Base-by-base conservation (phyloP, 2,797 vertebrate species). In the Urosaurus nigricauda region DNA sequence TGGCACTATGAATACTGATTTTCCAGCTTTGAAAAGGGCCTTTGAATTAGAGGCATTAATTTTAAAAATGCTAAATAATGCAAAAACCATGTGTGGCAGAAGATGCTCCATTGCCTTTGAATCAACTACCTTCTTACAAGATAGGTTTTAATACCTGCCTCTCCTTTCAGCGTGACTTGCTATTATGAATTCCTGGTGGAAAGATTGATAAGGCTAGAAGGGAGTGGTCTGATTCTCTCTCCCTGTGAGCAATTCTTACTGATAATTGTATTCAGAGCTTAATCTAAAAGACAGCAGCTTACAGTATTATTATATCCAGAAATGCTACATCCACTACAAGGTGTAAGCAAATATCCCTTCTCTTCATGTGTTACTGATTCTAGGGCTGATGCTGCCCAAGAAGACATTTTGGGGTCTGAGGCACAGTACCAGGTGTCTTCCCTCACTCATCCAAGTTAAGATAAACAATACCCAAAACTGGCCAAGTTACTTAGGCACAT, bases 181-280 rank as follows among this genome's bases (percentile, higher is more conserved):
- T 91, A 17, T 4, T 0, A 2, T 29, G 0, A 71, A 32, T 26
- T 43, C 2, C 56, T 43, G 58, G n/a, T 80, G 21, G 13, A 0
- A 37, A 37, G 37, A 32, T 11, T 58, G 37, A 0, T 0, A 1
- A 1, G 0, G 17, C 0, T 1, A 85, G 2, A 21, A 13, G 47
- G 79, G 12, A 2, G 1, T 5, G 8, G 58, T 16, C 53, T 24
- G 2, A 21, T 83, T n/a, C 63, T 65, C 43, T 83, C 75, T 81
- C 71, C 19, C 73, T 86, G 71, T 32, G 53, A 43, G 82, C 24
- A 51, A 84, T 84, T 37, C 74, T 86, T 63, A 4, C 40, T 21
- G 16, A 78, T 65, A n/a, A 63, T 65, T 11, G 47, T 79, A 35
- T 85, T 56, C 51, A 63, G 83, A 73, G 68, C 43, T 5, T 60